phyloP scores from a whole-genome alignment of 2,797 vertebrate species.

The Gambusia yucatana region DNA sequence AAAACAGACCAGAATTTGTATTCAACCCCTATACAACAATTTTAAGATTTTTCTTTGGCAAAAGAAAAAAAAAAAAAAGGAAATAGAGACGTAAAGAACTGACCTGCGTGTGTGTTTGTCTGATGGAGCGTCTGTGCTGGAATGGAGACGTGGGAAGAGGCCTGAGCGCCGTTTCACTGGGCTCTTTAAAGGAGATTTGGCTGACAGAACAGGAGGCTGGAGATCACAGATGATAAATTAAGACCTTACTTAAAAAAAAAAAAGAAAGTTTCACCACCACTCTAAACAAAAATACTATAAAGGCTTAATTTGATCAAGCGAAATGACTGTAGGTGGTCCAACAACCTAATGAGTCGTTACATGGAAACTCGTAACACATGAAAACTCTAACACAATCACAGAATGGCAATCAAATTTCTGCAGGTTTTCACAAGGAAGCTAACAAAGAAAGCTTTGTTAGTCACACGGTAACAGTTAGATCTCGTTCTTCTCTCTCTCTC shows the following conservation, averaged over 20 bases:
- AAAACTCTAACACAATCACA: not conserved
- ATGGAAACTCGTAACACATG: not conserved
- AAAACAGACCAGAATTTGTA: not conserved
- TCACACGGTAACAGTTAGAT: not conserved
- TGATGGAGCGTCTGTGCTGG: slow-evolving; percentile 85
- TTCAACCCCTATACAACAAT: not conserved
- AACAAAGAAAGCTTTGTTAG: not conserved
- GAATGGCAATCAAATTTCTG: not conserved
- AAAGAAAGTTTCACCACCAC: not conserved
- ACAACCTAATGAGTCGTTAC: not conserved
- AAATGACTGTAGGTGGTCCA: not conserved
- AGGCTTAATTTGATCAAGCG: not conserved
- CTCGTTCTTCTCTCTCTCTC: not conserved
- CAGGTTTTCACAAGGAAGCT: not conserved
- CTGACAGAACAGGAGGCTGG: slow-evolving; percentile 86
- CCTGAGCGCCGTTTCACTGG: slow-evolving; percentile 95
- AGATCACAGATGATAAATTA: slow-evolving; percentile 14
- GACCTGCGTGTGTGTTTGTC: slow-evolving; percentile 88
- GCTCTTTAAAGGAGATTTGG: slow-evolving; percentile 93
- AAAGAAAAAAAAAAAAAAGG: not conserved
- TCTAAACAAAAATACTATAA: not conserved
- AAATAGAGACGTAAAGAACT: not conserved
- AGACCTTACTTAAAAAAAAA: not conserved
- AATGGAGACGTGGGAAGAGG: slow-evolving; percentile 94
- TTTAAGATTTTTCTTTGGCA: not conserved